Evolutionary conservation across 1,140 invertebrate genomes (phyloP).

Genomic region (Sycobia sp.): DNA sequence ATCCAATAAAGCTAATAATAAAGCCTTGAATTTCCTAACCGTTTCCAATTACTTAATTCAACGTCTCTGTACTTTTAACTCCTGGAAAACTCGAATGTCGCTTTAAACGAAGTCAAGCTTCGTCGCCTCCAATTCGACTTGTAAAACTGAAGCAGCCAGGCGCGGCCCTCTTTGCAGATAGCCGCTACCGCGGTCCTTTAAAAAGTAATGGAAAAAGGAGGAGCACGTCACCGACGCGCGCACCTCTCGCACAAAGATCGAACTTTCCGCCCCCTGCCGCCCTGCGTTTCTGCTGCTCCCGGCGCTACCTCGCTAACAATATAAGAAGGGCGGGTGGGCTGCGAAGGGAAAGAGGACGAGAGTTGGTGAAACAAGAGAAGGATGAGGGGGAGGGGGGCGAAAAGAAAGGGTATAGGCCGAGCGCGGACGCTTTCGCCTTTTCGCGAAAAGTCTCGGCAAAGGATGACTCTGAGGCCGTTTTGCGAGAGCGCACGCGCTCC

Average conservation of each 20-base stretch:
- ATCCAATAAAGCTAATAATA: too few species aligned
- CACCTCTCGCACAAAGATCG: slow-evolving; percentile 5
- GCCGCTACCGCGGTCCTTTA: neutral
- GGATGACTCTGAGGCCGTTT: slow-evolving; percentile 4
- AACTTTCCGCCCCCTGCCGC: slow-evolving; percentile 5
- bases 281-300: too few species aligned
- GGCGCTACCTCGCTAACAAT: slow-evolving; percentile 13
- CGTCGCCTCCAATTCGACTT: too few species aligned
- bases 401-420: neutral
- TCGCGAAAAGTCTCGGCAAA: slow-evolving; percentile 6
- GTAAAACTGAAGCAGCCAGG: neutral
- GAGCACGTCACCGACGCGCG: neutral
- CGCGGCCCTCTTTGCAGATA: neutral
- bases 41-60: too few species aligned
- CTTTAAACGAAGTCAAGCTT: too few species aligned
- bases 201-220: neutral
- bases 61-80: too few species aligned
- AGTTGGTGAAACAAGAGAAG: neutral
- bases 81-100: too few species aligned
- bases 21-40: too few species aligned
- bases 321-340: too few species aligned
- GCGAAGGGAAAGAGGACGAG: slow-evolving; percentile 1
- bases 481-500: too few species aligned
- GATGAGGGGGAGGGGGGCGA: neutral
- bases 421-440: slow-evolving; percentile 4